Evolutionary conservation across 1,140 invertebrate species (phyloP), one percentile per base, ranked within the genome.

Genomic region (Lysiphlebus fabarum): DNA sequence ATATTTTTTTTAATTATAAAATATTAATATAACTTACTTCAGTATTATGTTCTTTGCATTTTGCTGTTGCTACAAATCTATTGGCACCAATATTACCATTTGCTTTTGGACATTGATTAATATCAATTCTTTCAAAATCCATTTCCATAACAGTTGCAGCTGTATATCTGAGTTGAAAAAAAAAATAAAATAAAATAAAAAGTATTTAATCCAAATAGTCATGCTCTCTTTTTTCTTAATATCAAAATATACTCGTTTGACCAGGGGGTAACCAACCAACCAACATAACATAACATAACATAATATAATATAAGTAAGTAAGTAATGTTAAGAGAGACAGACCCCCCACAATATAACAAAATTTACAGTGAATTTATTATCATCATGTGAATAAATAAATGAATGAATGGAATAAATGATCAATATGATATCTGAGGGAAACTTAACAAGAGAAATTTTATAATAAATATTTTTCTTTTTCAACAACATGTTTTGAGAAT

Each of bases 91-190:
- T 87, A 77, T 98, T 98, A 34, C 95, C 96, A 69, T 88, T 77
- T 60, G 93, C 90, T 59, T 80, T 80, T 0, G 95, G 93, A 86
- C 96, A 99, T 70, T 97, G 96, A 82, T 99, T 98, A 75, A 98
- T 95, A 76, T 99, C 96, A 79, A 98, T 93, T 69, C 95, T 84
- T 63, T 98, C 94, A 82, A 95, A 96, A 73, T 99, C 96, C 85
- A 97, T 91, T 84, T 98, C 95, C 73, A 97, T 84, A 0, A 97
- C 93, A 0, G 92, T 86, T 49, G 91, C 88, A 33, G 92, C 96
- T 2, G 95, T 95, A 72, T 97, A 96, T 65, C 93, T 96, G 64
- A 62, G n/a, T n/a, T n/a, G n/a, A 78, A 73, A 50, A 7, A 49
- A 9, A 49, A 41, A 38, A 49, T 44, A 54, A 17, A 26, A 26